Base-by-base conservation (phyloP, 1,140 invertebrate species). In the Nasonia giraulti region DNA sequence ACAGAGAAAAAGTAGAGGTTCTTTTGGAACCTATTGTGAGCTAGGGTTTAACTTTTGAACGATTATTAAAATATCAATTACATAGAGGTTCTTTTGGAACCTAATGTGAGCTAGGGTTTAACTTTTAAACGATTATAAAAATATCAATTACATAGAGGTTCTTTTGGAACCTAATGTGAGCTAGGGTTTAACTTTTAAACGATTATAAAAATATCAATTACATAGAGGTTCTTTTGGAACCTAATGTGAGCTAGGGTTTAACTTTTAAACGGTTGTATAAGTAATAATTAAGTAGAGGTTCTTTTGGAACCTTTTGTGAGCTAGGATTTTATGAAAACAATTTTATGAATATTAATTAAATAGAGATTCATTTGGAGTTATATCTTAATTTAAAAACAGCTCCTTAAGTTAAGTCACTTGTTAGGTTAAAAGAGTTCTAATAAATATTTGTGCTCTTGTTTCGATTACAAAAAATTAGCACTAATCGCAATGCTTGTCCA, bases 41-140 rank as follows among this genome's bases (percentile, higher is more conserved):
- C n/a, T n/a, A n/a, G n/a, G n/a, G n/a, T n/a, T n/a, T n/a, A n/a
- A n/a, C n/a, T n/a, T n/a, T n/a, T n/a, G n/a, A n/a, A n/a, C n/a
- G n/a, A n/a, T n/a, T n/a, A n/a, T n/a, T n/a, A n/a, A n/a, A n/a
- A n/a, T n/a, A n/a, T n/a, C n/a, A n/a, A n/a, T n/a, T n/a, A n/a
- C n/a, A n/a, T n/a, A 55, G n/a, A 8, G 78, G 68, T 69, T 80
- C 78, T 44, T 62, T 66, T 80, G 33, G 37, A 80, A 80, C 68
- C 78, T 69, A 14, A 2, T 31, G 0, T 79, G 77, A 79, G 77
- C 68, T 44, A 44, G 40, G 0, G 10, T 44, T 44, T 44, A 44
- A 44, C 47, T 44, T 44, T 8, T 1, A 0, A 44, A 44, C 40
- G 1, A 27, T 27, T 27, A 27, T 27, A 27, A 27, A 27, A 27